phyloP scores from a whole-genome alignment of 2,888 invertebrate species.

The Pachydiplax longipennis region DNA sequence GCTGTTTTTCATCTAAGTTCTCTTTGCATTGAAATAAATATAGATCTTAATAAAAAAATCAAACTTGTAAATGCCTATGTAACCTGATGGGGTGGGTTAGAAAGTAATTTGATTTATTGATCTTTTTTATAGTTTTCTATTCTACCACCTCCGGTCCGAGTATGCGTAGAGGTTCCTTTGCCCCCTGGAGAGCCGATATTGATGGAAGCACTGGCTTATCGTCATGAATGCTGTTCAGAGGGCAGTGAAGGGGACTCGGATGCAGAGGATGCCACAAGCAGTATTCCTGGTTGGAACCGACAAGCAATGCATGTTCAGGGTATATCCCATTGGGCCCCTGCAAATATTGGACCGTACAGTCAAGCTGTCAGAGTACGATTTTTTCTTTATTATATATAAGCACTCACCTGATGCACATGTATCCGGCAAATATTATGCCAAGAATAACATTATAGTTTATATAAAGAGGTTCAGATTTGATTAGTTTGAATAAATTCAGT shows the following conservation, averaged over 20 bases:
- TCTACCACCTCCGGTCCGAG: constrained; percentile 78
- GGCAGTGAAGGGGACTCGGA: constrained; percentile 52
- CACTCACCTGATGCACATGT: too few species aligned
- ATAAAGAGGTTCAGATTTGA: too few species aligned
- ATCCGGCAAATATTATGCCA: too few species aligned
- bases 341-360: constrained; percentile 96
- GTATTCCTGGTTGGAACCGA: constrained; percentile 60
- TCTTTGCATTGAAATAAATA: too few species aligned
- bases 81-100: too few species aligned
- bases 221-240: constrained; percentile 49
- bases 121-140: neutral
- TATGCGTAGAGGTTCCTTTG: constrained; percentile 83
- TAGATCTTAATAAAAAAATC: too few species aligned
- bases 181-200: constrained; percentile 75
- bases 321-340: constrained; percentile 97
- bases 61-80: too few species aligned
- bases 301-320: constrained; percentile 90
- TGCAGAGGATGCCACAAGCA: constrained; percentile 54
- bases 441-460: too few species aligned
- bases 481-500: too few species aligned
- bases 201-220: constrained; percentile 77
- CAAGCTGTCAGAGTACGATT: constrained; percentile 81
- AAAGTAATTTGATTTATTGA: too few species aligned
- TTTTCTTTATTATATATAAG: neutral
- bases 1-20: too few species aligned